These are phyloP conservation scores for Labeo catla DNA, from an alignment of 2,113 vertebrate species.

Conservation along the genomic window DNA sequence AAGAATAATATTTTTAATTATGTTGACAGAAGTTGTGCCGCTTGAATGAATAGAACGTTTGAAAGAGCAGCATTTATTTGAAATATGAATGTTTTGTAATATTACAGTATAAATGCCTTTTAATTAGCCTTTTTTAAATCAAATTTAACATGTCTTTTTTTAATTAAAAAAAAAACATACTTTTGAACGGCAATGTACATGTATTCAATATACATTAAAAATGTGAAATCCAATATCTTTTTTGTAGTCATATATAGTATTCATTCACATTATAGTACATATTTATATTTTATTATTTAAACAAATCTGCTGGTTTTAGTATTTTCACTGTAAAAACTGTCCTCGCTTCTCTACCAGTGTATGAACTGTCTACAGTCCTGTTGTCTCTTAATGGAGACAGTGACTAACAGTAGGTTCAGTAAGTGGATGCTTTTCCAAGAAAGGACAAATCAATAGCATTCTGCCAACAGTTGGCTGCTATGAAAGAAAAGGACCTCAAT, in stretches of 20 bases:
- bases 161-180: no score
- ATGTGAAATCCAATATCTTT: no score
- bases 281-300: neutral
- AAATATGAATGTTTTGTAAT: no score
- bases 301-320: neutral
- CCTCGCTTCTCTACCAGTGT: neutral
- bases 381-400: constrained; percentile 5
- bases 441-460: neutral
- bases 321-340: neutral
- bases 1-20: no score
- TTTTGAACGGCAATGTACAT: no score
- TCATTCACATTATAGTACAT: neutral
- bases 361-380: neutral
- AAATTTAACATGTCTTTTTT: no score
- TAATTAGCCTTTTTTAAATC: no score
- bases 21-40: no score
- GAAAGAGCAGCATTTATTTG: no score
- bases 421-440: neutral
- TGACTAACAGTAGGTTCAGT: constrained; percentile 6
- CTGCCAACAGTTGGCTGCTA: neutral
- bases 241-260: neutral
- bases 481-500: neutral
- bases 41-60: no score
- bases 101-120: no score
- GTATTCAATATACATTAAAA: neutral